Conservation (phyloP, 2,113 vertebrate genomes). For the Myotis lucifugus region DNA sequence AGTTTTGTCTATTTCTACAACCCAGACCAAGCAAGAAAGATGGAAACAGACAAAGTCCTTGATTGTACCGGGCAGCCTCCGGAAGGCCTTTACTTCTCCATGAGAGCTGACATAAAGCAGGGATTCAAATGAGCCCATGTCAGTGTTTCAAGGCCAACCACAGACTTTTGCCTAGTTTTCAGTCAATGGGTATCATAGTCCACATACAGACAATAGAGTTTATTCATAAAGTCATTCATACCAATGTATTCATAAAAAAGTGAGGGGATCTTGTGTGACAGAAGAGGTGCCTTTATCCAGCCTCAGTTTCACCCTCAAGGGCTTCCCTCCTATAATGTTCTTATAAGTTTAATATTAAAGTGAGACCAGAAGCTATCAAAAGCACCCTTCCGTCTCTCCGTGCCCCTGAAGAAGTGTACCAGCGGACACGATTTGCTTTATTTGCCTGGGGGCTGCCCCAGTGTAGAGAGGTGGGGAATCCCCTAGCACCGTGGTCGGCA, state of each 20-base stretch:
- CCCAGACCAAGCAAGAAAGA: neutral
- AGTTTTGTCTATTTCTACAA: constrained; percentile 40
- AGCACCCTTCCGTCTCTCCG: neutral
- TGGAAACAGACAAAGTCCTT: constrained; percentile 13
- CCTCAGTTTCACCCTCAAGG: neutral
- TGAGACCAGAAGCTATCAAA: neutral
- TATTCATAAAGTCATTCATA: neutral
- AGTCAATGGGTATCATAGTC: neutral
- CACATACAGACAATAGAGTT: neutral
- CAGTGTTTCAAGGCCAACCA: neutral
- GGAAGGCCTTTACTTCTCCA: neutral
- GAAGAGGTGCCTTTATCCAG: neutral
- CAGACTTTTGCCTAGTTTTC: neutral
- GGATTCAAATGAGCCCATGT: neutral
- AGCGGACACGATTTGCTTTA: neutral
- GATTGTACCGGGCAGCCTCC: neutral
- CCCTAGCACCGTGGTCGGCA: no score
- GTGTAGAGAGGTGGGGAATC: neutral
- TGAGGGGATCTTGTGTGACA: neutral
- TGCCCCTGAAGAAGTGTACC: neutral
- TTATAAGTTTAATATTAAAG: neutral
- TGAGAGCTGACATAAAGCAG: neutral
- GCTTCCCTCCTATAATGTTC: neutral
- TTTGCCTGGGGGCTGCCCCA: neutral
- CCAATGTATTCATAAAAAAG: neutral